These are phyloP conservation scores for Oreonectes daqikongensis DNA, from an alignment of 2,797 vertebrate species.

Conservation along the genomic window DNA sequence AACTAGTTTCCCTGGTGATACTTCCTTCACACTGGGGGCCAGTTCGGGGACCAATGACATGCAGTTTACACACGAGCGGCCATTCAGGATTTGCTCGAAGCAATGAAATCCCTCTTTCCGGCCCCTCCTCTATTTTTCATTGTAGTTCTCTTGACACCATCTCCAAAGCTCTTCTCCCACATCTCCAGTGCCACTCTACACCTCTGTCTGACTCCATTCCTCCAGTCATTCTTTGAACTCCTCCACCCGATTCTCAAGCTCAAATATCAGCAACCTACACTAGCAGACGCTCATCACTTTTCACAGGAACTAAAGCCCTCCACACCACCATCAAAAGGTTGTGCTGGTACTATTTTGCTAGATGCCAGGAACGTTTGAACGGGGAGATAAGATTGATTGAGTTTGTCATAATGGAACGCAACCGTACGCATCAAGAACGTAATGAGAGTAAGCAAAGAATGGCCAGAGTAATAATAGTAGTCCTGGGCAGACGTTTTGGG, in stretches of 20 bases:
- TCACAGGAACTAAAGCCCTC: constrained; percentile 38
- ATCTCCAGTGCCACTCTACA: constrained; percentile 51
- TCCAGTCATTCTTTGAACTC: constrained; percentile 40
- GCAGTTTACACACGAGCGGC: constrained; percentile 57
- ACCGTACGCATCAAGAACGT: constrained; percentile 22
- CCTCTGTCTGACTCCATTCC: constrained; percentile 3
- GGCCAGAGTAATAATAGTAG: constrained; percentile 42
- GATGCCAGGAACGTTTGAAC: not conserved
- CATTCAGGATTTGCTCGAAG: constrained; percentile 66
- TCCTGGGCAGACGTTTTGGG: constrained; percentile 53
- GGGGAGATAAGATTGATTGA: constrained; percentile 11
- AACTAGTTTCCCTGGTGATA: constrained; percentile 82
- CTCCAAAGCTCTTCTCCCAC: constrained; percentile 49
- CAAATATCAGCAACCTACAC: constrained; percentile 39
- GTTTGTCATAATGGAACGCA: constrained; percentile 1
- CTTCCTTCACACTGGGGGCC: constrained; percentile 76
- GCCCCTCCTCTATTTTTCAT: constrained; percentile 48
- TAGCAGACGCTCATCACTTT: constrained; percentile 27
- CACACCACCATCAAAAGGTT: constrained; percentile 19
- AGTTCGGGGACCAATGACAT: constrained; percentile 73
- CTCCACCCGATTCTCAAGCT: constrained; percentile 41
- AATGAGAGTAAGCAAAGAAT: constrained; percentile 41
- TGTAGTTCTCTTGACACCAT: constrained; percentile 54
- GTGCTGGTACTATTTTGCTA: constrained; percentile 19
- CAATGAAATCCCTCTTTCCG: constrained; percentile 64